Evolutionary conservation across 2,888 invertebrate species (phyloP).

Genomic region (Nephrotoma guestfalica): DNA sequence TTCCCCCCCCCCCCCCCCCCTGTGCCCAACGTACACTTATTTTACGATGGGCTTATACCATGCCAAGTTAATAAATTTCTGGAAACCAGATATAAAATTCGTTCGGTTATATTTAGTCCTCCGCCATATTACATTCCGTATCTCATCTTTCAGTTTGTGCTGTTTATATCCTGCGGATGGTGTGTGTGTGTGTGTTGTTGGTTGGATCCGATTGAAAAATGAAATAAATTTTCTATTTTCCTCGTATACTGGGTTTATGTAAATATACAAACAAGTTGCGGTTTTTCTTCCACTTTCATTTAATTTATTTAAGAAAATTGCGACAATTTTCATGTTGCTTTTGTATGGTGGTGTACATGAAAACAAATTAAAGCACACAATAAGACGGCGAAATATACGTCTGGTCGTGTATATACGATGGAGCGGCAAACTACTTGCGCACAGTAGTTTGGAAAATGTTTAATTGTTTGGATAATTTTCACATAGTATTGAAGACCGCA

Average conservation of each 20-base stretch:
- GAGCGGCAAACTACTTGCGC: too few relatives aligned
- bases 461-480: too few relatives aligned
- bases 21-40: neutral
- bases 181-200: neutral
- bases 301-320: neutral
- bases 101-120: neutral
- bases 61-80: neutral
- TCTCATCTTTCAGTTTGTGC: neutral
- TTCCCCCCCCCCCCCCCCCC: neutral
- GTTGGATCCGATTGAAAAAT: neutral
- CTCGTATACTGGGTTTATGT: neutral
- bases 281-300: neutral
- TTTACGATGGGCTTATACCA: neutral
- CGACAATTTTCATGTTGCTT: neutral
- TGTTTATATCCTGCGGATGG: neutral
- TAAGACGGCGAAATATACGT: too few relatives aligned
- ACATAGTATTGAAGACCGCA: too few relatives aligned
- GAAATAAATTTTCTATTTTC: neutral
- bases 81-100: neutral
- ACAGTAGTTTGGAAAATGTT: too few relatives aligned
- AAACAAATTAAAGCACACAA: too few relatives aligned
- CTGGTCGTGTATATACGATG: too few relatives aligned
- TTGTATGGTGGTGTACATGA: neutral
- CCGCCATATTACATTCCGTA: neutral
- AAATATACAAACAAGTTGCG: neutral